These are phyloP conservation scores for Oscheius sp. DNA, from an alignment of 2,888 invertebrate genomes.

Conservation along the genomic window DNA sequence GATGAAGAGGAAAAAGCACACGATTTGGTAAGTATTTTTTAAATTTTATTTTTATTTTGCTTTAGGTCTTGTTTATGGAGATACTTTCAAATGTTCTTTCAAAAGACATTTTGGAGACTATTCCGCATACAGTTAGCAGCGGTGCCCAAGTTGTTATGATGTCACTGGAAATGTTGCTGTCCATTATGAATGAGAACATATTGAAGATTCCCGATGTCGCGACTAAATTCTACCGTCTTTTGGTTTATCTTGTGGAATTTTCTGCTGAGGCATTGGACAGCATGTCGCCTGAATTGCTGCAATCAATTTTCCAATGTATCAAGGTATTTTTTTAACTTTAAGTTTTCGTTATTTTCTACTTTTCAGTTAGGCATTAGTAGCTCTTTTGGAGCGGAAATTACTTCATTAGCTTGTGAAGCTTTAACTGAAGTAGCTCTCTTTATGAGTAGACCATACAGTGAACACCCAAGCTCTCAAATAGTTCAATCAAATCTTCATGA, in stretches of 20 bases:
- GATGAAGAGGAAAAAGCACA: conserved; percentile 47
- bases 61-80: conserved; percentile 78
- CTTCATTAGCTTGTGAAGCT: conserved; percentile 27
- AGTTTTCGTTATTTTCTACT: background rate
- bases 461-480: background rate
- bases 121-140: conserved; percentile 43
- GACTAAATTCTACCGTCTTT: conserved; percentile 77
- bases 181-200: conserved; percentile 82
- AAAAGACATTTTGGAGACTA: conserved; percentile 76
- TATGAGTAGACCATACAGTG: background rate
- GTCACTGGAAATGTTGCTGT: conserved; percentile 80
- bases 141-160: conserved; percentile 54
- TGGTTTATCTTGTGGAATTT: conserved; percentile 80
- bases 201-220: conserved; percentile 76
- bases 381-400: conserved; percentile 36
- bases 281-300: conserved; percentile 72
- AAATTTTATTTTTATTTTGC: background rate
- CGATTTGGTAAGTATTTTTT: conserved; percentile 45
- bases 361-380: conserved; percentile 29
- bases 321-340: conserved; percentile 35
- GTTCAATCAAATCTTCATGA: background rate
- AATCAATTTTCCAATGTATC: conserved; percentile 72
- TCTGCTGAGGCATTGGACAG: conserved; percentile 79
- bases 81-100: conserved; percentile 80
- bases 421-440: conserved; percentile 22